Evolutionary conservation across 2,113 vertebrate species (phyloP), one percentile per base, ranked within the genome.

Genomic region (Chaetura pelagica): DNA sequence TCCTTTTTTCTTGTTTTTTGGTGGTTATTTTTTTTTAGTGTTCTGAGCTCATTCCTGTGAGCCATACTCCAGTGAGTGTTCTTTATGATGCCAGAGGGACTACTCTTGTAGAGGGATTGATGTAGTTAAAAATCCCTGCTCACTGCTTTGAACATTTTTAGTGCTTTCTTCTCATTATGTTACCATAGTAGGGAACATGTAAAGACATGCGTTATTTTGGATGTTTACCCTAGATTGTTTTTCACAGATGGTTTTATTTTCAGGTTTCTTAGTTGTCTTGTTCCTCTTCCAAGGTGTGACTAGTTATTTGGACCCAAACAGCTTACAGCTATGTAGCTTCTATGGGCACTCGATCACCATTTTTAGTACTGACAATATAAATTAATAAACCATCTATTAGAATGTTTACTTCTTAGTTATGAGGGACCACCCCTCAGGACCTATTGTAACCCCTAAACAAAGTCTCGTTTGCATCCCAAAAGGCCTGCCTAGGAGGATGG

Each of bases 241-340:
- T 93, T 86, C 83, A 74, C 94, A 97, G 88, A 81, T 92, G 92
- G 40, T 90, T 96, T 94, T 96, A 68, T 90, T 94, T 92, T 78
- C 90, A 93, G 61, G 69, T 92, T 95, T 93, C 68, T 49, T 77
- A 30, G 61, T 84, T 87, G 38, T 89, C 79, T 88, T 78, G 16
- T 35, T 92, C 32, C n/a, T 84, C 48, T 72, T 54, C 61, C 30
- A 89, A 88, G 76, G 83, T 77, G 61, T 72, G 79, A 68, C 72
- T 85, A 48, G 73, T 67, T 90, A 57, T 76, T 76, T 79, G 83
- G 87, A 77, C 58, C 87, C 42, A 52, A 87, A 42, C 48, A 80
- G n/a, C 26, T 86, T 55, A 66, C 0, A 2, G 86, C 57, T 86
- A 83, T 72, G 35, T 49, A 77, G 64, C 76, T 67, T 88, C 76